Base-by-base conservation (phyloP, 1,140 invertebrate species). In the Oppia nitens region DNA sequence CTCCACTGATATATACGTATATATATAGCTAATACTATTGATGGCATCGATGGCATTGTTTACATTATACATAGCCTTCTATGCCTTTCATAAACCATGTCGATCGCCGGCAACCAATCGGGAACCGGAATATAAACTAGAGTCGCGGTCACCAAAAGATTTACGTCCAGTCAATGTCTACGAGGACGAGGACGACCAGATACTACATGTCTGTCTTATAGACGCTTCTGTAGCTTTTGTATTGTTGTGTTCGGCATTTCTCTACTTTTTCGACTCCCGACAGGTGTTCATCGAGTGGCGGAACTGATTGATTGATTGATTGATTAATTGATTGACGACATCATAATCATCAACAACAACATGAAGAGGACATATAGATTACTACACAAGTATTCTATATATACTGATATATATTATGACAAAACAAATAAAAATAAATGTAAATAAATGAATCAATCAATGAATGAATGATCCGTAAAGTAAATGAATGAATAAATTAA, bases 281-380 rank as follows among this genome's bases (percentile, higher is more conserved):
- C 56, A 57, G 26, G 45, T 49, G n/a, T 49, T 57, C 47, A 57
- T 57, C 25, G 56, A 57, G 25, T 57, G 56, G 56, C 47, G 56
- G 11, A 57, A 57, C 50, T 57, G 50, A 48, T 17, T 40, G 17
- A 40, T n/a, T n/a, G n/a, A n/a, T n/a, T n/a, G n/a, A n/a, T n/a
- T n/a, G n/a, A n/a, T n/a, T n/a, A n/a, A n/a, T n/a, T n/a, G n/a
- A n/a, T n/a, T n/a, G n/a, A n/a, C n/a, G n/a, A n/a, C n/a, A n/a
- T n/a, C n/a, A n/a, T n/a, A n/a, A n/a, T n/a, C n/a, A n/a, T n/a
- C n/a, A n/a, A n/a, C n/a, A n/a, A n/a, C n/a, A n/a, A n/a, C n/a
- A n/a, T n/a, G n/a, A n/a, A n/a, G n/a, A n/a, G n/a, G n/a, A n/a
- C n/a, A n/a, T n/a, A n/a, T n/a, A n/a, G n/a, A n/a, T n/a, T n/a